Evolutionary conservation across 2,888 invertebrate genomes (phyloP).

Genomic region (Dioctria rufipes): DNA sequence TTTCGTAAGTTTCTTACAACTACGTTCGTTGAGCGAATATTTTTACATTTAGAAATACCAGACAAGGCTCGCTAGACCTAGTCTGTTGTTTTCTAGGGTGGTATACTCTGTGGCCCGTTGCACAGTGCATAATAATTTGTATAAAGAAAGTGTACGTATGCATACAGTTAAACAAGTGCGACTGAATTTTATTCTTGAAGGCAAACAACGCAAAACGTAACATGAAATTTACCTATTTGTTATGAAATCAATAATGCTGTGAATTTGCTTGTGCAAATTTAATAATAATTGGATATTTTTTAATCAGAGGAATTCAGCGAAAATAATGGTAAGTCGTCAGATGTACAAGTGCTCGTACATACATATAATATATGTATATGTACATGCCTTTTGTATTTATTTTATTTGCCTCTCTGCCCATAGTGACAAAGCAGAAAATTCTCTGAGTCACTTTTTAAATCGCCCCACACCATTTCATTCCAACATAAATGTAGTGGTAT

Average conservation of each 20-base stretch:
- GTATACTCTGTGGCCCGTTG: not conserved
- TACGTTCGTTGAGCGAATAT: slow-evolving; percentile 29
- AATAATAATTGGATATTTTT: too few species aligned
- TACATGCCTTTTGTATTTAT: not conserved
- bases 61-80: not conserved
- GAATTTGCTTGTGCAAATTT: too few species aligned
- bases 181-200: not conserved
- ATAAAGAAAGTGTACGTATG: slow-evolving; percentile 17
- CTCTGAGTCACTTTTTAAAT: slow-evolving; percentile 13
- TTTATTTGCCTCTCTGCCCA: not conserved
- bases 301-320: not conserved
- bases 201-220: not conserved
- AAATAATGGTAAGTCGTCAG: slow-evolving; percentile 37
- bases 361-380: too few species aligned
- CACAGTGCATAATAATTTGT: slow-evolving; percentile 13
- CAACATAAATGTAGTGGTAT: not conserved
- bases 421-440: slow-evolving; percentile 41
- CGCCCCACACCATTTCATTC: not conserved
- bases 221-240: not conserved
- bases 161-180: not conserved
- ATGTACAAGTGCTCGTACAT: not conserved
- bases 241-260: too few species aligned
- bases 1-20: slow-evolving; percentile 10
- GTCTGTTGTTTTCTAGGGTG: not conserved
- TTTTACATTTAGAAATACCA: slow-evolving; percentile 40